Evolutionary conservation across 1,140 invertebrate genomes (phyloP).

Genomic region (Psix sp.): DNA sequence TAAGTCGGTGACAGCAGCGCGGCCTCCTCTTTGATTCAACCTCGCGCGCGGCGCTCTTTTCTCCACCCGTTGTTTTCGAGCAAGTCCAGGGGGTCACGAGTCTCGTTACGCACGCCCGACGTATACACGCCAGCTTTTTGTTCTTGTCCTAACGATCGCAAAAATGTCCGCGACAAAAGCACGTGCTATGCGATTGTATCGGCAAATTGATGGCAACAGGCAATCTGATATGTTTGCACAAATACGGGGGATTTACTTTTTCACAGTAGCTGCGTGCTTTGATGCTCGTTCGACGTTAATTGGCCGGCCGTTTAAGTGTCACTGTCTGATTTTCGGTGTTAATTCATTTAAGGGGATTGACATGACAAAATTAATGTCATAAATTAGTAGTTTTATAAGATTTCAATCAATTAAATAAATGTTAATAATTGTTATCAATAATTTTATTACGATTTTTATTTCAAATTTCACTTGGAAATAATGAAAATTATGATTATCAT

Average conservation of each 20-base stretch:
- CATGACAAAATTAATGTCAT: no score
- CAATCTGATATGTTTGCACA: neutral
- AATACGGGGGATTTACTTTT: neutral
- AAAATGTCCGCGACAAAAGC: constrained; percentile 37
- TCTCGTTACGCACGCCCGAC: constrained; percentile 57
- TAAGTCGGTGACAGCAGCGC: constrained; percentile 37
- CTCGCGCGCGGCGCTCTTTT: neutral
- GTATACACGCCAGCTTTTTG: constrained; percentile 23
- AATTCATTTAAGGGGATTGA: no score
- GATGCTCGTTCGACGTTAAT: constrained; percentile 18
- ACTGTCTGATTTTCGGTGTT: no score
- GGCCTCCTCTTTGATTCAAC: constrained; percentile 15
- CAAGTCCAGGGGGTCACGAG: constrained; percentile 32
- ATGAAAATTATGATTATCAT: no score
- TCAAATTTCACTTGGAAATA: no score
- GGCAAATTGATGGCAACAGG: constrained; percentile 6
- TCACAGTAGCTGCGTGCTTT: constrained; percentile 30
- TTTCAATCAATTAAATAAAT: no score
- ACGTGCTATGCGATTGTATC: constrained; percentile 42
- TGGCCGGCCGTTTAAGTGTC: neutral
- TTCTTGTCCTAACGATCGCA: neutral
- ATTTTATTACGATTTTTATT: no score
- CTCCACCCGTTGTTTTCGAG: constrained; percentile 21
- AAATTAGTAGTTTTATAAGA: no score
- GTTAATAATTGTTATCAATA: no score